A percentile compares a stretch with the other conserved stretches of the same genome.
Evolutionary conservation across 2,113 vertebrate species (phyloP).

Genomic region (Corythoichthys haematopterus): DNA sequence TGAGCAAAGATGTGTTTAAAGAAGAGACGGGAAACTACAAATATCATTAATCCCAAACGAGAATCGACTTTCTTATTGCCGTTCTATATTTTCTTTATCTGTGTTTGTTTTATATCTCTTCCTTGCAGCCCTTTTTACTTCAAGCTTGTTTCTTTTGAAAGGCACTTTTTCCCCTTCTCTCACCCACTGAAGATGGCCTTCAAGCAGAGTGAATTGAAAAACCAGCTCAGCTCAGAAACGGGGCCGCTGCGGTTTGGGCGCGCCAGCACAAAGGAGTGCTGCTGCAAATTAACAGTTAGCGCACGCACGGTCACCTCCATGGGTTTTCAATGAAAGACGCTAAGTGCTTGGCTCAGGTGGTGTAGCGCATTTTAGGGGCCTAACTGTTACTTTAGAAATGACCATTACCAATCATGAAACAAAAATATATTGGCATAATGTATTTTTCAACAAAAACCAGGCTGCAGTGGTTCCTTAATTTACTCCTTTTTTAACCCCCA

Average conservation of each 20-base stretch:
- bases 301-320: not conserved
- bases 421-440: constrained; percentile 30
- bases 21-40: constrained; percentile 30
- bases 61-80: constrained; percentile 14
- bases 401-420: constrained; percentile 9
- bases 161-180: constrained; percentile 5
- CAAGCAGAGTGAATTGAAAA: constrained; percentile 48
- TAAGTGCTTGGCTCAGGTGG: constrained; percentile 33
- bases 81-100: constrained; percentile 14
- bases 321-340: constrained; percentile 41
- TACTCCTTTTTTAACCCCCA: not conserved
- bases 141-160: constrained; percentile 13
- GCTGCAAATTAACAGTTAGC: constrained; percentile 29
- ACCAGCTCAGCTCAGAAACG: constrained; percentile 46
- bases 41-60: constrained; percentile 21
- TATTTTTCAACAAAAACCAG: constrained; percentile 26
- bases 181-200: constrained; percentile 37
- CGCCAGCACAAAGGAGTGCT: constrained; percentile 28
- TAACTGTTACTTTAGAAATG: constrained; percentile 49
- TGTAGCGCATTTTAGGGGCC: constrained; percentile 22
- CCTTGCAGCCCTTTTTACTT: constrained; percentile 7
- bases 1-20: constrained; percentile 22
- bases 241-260: not conserved
- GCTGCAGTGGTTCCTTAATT: not conserved
- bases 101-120: constrained; percentile 11